Evolutionary conservation across 2,888 invertebrate genomes (phyloP), one percentile per base, ranked within the genome.

Genomic region (Acleris emargana): DNA sequence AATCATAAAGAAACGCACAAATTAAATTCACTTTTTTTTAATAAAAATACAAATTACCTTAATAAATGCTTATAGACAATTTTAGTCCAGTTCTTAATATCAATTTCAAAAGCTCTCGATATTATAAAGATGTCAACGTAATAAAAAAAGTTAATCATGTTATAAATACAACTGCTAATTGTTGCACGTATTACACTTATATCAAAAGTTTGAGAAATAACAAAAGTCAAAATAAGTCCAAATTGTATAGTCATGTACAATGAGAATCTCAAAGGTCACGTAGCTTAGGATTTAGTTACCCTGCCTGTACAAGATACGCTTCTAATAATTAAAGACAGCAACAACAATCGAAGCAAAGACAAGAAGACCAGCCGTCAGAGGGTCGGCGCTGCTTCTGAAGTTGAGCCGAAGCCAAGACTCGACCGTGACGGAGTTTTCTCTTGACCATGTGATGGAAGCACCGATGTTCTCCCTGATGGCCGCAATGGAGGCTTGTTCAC

Each of bases 401-500:
- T 85, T 83, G 0, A 73, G 69, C 3, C 62, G 72, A 0, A 92
- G 76, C 91, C 91, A 92, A 1, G 71, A 64, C 20, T 83, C 81
- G 0, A 93, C 87, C 0, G 73, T 54, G 0, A 69, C 72, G 1
- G 82, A 80, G 70, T 91, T 82, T 5, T 76, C 69, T 0, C 73
- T 66, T 5, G 72, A 81, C 93, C 93, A 93, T 0, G 80, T 72
- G n/a, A 89, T 81, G 1, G 91, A 86, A 0, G 89, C 88, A 0
- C 75, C 84, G 1, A 91, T 86, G 61, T 90, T 90, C 58, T 88
- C 89, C n/a, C 78, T 73, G 32, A 90, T 89, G 6, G 81, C 86
- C 0, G 68, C 80, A 1, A 90, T 76, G 0, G 88, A 76, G 0
- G 88, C 88, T 3, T 71, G 18, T 64, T 92, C 92, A 13, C 84